phyloP scores from a whole-genome alignment of 2,888 invertebrate species.

The Morpho deidamia region DNA sequence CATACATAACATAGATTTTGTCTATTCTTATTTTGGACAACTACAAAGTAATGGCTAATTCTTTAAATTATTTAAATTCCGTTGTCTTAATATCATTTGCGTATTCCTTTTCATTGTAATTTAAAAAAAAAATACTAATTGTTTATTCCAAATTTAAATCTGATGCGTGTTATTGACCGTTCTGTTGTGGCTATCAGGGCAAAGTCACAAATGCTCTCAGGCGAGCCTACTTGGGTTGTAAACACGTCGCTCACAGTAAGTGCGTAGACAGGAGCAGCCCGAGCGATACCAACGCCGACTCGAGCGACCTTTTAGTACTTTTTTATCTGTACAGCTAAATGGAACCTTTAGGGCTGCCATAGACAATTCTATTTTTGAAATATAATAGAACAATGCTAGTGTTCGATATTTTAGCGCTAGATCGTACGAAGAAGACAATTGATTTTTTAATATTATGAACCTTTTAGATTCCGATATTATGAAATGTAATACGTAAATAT shows the following conservation, averaged over 20 bases:
- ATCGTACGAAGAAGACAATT: background rate
- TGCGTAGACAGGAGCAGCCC: constrained; percentile 48
- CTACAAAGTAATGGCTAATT: too few species aligned
- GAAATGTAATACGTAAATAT: constrained; percentile 1
- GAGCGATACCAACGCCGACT: constrained; percentile 12
- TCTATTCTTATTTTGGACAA: too few species aligned
- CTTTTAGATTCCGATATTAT: background rate
- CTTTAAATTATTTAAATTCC: too few species aligned
- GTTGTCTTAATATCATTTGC: background rate
- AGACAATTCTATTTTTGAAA: constrained; percentile 28
- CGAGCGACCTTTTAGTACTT: constrained; percentile 22
- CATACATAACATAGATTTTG: too few species aligned
- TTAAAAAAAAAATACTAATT: background rate
- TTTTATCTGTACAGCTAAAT: constrained; percentile 24
- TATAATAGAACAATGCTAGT: constrained; percentile 23
- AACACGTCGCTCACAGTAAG: constrained; percentile 78
- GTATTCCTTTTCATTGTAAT: background rate
- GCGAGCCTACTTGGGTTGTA: constrained; percentile 77
- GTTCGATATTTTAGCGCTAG: constrained; percentile 15
- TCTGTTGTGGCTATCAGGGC: constrained; percentile 58
- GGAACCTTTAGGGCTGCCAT: constrained; percentile 36
- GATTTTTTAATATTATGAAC: background rate
- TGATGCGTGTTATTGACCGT: constrained; percentile 15
- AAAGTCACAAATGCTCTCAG: constrained; percentile 74
- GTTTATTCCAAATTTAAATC: background rate